phyloP scores from a whole-genome alignment of 2,113 vertebrate species.

The Caretta caretta region DNA sequence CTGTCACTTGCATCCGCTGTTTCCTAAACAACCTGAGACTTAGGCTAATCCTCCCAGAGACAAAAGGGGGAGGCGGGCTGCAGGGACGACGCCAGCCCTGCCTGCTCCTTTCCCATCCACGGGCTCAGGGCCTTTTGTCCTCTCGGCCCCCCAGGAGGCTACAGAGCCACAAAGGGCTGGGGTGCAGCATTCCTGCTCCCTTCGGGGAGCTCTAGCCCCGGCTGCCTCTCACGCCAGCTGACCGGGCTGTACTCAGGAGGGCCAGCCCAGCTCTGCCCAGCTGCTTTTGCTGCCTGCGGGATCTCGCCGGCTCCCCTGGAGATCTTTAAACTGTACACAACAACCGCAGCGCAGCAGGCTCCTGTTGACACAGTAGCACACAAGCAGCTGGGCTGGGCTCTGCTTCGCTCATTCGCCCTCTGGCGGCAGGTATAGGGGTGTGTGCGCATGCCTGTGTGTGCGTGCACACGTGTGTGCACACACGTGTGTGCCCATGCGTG shows the following conservation, averaged over 20 bases:
- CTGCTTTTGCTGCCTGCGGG: not conserved
- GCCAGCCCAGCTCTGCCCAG: not conserved
- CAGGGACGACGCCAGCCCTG: too few species aligned
- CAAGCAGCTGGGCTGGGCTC: not conserved
- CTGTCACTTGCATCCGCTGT: not conserved
- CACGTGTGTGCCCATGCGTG: too few species aligned
- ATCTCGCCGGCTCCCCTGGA: slow-evolving; percentile 72
- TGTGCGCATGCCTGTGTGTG: too few species aligned
- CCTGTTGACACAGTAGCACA: not conserved
- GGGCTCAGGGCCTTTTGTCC: not conserved
- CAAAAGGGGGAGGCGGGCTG: not conserved
- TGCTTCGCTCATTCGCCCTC: fast-evolving
- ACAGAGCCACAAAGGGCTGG: not conserved
- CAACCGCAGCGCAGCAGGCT: not conserved
- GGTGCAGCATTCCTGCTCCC: not conserved
- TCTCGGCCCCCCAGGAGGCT: not conserved
- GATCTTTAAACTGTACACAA: slow-evolving; percentile 59
- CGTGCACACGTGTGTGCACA: too few species aligned
- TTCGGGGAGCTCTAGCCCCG: not conserved
- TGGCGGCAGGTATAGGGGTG: not conserved
- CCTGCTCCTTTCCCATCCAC: not conserved
- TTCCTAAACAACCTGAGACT: not conserved
- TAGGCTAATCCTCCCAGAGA: not conserved
- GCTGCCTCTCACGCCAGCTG: too few species aligned
- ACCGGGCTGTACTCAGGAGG: fast-evolving